These are phyloP conservation scores for Athalia circularis DNA, from an alignment of 2,888 invertebrate species.

Conservation along the genomic window DNA sequence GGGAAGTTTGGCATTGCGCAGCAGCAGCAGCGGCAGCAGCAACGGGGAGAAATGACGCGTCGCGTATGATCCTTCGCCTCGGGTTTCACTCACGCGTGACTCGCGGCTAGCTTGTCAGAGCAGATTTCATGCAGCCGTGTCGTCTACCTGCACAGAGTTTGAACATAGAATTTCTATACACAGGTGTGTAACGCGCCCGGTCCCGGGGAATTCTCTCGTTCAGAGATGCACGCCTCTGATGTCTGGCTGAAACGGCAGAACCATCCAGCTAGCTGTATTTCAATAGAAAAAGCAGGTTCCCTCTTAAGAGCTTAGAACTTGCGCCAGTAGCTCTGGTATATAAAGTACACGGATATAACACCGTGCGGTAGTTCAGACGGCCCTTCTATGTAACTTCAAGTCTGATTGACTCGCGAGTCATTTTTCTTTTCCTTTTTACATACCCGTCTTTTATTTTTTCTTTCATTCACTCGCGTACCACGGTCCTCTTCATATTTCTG, in stretches of 20 bases:
- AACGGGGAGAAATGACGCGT: conserved; percentile 51
- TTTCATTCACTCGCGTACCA: not conserved
- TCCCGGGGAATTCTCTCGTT: not conserved
- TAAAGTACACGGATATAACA: not conserved
- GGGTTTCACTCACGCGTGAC: conserved; percentile 30
- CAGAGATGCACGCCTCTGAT: conserved; percentile 64
- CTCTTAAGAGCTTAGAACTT: conserved; percentile 18
- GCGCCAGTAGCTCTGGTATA: too few relatives aligned
- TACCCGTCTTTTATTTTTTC: not conserved
- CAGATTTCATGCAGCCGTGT: too few relatives aligned
- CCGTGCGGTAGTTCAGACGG: conserved; percentile 4
- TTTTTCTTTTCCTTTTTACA: not conserved
- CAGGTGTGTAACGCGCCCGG: not conserved
- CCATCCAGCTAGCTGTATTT: conserved; percentile 26
- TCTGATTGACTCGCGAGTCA: conserved; percentile 16
- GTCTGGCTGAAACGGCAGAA: conserved; percentile 55
- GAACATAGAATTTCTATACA: not conserved
- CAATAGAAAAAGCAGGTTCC: conserved; percentile 24
- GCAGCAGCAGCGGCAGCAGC: not conserved
- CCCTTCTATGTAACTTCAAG: not conserved
- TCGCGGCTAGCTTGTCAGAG: not conserved
- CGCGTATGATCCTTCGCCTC: conserved; percentile 10
- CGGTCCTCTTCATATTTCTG: not conserved
- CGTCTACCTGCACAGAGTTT: too few relatives aligned
- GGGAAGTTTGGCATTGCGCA: conserved; percentile 54